Percentiles rank a stretch among this genome's conserved stretches.
phyloP scores from a whole-genome alignment of 2,113 vertebrate species.

The Sinocyclocheilus anophthalmus region DNA sequence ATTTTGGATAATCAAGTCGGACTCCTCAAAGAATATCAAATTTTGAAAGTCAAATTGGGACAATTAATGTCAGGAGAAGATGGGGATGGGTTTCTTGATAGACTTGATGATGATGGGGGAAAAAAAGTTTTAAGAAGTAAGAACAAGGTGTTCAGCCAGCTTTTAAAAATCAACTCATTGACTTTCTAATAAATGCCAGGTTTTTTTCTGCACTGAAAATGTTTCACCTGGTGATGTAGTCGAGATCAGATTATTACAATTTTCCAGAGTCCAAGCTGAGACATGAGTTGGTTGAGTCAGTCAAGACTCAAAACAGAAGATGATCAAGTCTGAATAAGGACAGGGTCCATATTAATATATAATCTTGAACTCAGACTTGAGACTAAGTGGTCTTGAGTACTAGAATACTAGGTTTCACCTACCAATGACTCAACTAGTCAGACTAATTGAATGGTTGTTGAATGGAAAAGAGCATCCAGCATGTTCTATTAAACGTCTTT shows the following conservation, averaged over 20 bases:
- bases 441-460: too few species aligned
- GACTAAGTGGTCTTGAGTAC: not conserved
- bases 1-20: slow-evolving; percentile 16
- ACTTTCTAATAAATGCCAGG: not conserved
- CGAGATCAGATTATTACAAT: not conserved
- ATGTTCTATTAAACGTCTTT: not conserved
- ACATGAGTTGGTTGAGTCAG: not conserved
- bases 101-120: not conserved
- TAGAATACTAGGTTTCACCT: not conserved
- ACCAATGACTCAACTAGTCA: too few species aligned
- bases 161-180: not conserved
- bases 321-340: not conserved
- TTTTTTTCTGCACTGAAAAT: not conserved
- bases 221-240: not conserved
- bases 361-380: not conserved
- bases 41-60: slow-evolving; percentile 25
- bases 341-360: not conserved
- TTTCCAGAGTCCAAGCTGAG: not conserved
- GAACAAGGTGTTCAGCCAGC: not conserved
- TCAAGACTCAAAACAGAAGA: not conserved
- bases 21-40: not conserved
- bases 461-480: not conserved
- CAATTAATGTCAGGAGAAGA: not conserved
- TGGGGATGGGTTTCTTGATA: not conserved
- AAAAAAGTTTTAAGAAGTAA: not conserved